A percentile compares a stretch with the other conserved stretches of the same genome.
Evolutionary conservation across 1,140 invertebrate species (phyloP).

Genomic region (Parasteatoda tepidariorum): DNA sequence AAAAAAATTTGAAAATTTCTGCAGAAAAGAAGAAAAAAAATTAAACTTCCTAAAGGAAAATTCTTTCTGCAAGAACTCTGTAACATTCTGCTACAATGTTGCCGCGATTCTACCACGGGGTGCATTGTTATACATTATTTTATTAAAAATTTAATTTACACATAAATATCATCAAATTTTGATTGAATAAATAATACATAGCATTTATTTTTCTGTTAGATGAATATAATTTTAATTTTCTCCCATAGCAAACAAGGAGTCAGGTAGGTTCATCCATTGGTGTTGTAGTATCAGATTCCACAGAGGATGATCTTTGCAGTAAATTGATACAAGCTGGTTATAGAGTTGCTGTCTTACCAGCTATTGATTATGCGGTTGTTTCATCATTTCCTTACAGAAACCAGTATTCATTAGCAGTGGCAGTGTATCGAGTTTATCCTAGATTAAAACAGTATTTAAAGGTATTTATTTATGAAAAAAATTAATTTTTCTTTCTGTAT

Average conservation of each 20-base stretch:
- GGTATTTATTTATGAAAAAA: constrained; percentile 62
- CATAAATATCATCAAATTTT: no score
- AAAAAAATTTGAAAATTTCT: no score
- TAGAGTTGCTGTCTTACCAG: constrained; percentile 68
- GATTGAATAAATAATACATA: no score
- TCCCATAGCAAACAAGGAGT: constrained; percentile 65
- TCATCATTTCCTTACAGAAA: constrained; percentile 69
- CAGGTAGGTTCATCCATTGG: constrained; percentile 69
- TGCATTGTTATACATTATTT: no score
- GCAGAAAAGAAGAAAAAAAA: no score
- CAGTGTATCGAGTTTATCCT: constrained; percentile 70
- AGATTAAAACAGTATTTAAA: constrained; percentile 67
- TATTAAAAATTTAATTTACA: no score
- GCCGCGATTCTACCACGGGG: no score
- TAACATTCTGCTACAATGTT: no score
- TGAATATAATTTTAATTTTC: constrained; percentile 65
- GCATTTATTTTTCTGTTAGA: no score
- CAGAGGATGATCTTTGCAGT: constrained; percentile 59
- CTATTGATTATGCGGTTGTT: constrained; percentile 68
- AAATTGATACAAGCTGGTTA: constrained; percentile 65
- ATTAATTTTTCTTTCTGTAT: background rate
- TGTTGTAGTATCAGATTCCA: constrained; percentile 64
- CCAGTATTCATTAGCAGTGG: constrained; percentile 69
- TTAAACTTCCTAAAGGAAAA: no score
- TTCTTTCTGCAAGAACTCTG: no score